Base-by-base conservation (phyloP, 2,113 vertebrate genomes). In the Glaucomys volans region DNA sequence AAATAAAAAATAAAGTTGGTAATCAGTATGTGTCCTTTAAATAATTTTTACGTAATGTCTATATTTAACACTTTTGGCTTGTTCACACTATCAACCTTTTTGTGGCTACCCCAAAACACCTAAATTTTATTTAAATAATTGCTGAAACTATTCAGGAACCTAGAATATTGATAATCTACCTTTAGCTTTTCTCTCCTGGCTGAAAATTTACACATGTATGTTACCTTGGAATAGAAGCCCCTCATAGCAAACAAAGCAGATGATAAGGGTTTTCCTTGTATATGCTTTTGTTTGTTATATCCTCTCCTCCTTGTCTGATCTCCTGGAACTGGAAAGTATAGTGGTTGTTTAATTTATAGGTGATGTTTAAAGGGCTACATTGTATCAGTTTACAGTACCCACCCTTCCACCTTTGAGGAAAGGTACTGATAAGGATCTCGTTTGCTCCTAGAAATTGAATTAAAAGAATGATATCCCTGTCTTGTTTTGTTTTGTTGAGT, bases 101-200 rank as follows among this genome's bases (percentile, higher is more conserved):
- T 90, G 32, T 86, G 82, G 90, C 37, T 98, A 69, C 86, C 54
- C 47, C 44, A 0, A 5, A 84, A 50, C 35, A 37, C 91, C 59
- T 83, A 40, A 59, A 87, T 17, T 76, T 93, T 92, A 0, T 18
- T 88, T 71, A 75, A 20, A 92, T 83, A 90, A 40, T 62, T 77
- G 42, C 90, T 91, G 64, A 96, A 77, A 94, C 80, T 95, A 59
- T 77, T 95, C 74, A 1, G 42, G 0, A 2, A 32, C 67, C 62
- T 85, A 88, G 83, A 95, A 83, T 0, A 10, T 74, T 77, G 35
- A 77, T 11, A n/a, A 0, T n/a, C 50, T 0, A 37, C 14, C 22
- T 90, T 20, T n/a, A 89, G 20, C 37, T 72, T 79, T 93, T 82
- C 54, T 79, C 18, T 95, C 32, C 79, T 86, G 35, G 44, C 54